These are phyloP conservation scores for Chiloscyllium plagiosum DNA, from an alignment of 2,113 vertebrate species.

Conservation along the genomic window DNA sequence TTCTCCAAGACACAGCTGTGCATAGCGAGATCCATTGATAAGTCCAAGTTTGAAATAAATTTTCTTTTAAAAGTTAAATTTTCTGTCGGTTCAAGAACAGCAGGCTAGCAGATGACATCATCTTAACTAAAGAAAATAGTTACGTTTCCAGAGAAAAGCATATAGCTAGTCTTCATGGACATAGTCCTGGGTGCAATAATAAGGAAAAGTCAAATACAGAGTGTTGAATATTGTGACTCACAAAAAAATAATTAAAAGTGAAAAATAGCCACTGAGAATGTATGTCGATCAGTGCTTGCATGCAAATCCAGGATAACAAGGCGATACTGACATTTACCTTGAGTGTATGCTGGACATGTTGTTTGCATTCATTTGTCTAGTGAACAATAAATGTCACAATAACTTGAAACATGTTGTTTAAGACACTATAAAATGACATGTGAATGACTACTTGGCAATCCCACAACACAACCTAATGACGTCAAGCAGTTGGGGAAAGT, in stretches of 20 bases:
- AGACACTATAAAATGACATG: not conserved
- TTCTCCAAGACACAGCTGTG: not conserved
- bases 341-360: not conserved
- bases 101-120: not conserved
- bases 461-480: not conserved
- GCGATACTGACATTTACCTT: not conserved
- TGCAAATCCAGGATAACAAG: not conserved
- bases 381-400: not conserved
- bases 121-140: not conserved
- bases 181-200: not conserved
- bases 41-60: not conserved
- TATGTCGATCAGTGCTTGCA: not conserved
- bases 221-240: not conserved
- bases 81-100: not conserved
- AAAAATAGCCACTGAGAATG: not conserved
- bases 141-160: not conserved
- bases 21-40: not conserved
- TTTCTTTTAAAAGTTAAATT: not conserved
- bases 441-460: not conserved
- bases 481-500: not conserved
- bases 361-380: not conserved
- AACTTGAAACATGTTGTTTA: not conserved
- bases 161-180: not conserved
- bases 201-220: not conserved
- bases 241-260: not conserved